Evolutionary conservation across 35 echinoderm and acorn worm species (phyloP).

Genomic region (Ptychodera flava): DNA sequence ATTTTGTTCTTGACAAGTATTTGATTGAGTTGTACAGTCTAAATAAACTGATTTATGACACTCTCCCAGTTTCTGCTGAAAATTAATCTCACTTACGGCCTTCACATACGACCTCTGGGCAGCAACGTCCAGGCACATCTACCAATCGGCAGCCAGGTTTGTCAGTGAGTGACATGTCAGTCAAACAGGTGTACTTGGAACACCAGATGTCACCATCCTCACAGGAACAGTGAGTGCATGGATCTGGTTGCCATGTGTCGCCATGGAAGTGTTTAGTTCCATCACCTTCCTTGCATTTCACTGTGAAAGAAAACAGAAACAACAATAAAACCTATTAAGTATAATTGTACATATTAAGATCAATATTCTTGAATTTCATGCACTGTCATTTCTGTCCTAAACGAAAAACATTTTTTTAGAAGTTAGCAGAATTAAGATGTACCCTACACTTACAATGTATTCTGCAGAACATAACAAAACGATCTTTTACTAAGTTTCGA

Average conservation of each 20-base stretch:
- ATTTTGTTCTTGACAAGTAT: too few species aligned
- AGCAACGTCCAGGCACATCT: slow-evolving; percentile 22
- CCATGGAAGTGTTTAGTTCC: not conserved
- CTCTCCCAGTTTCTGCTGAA: too few species aligned
- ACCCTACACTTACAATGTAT: too few species aligned
- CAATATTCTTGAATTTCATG: too few species aligned
- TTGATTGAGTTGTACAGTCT: too few species aligned
- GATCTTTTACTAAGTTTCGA: too few species aligned
- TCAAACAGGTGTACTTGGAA: not conserved
- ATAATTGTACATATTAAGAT: too few species aligned
- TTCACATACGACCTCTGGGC: slow-evolving; percentile 28
- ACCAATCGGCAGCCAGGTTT: not conserved
- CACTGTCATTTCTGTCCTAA: too few species aligned
- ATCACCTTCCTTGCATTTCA: not conserved
- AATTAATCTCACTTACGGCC: not conserved
- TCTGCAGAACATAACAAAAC: too few species aligned
- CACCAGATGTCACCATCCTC: slow-evolving; percentile 19
- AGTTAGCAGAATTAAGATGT: too few species aligned
- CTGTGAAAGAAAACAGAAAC: not conserved
- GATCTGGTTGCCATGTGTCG: not conserved
- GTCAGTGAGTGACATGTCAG: not conserved
- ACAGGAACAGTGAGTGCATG: slow-evolving; percentile 27
- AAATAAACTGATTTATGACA: too few species aligned
- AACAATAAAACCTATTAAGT: not conserved
- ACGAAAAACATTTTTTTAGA: too few species aligned